phyloP scores from a whole-genome alignment of 1,140 invertebrate species.

The Aphidius ervi region DNA sequence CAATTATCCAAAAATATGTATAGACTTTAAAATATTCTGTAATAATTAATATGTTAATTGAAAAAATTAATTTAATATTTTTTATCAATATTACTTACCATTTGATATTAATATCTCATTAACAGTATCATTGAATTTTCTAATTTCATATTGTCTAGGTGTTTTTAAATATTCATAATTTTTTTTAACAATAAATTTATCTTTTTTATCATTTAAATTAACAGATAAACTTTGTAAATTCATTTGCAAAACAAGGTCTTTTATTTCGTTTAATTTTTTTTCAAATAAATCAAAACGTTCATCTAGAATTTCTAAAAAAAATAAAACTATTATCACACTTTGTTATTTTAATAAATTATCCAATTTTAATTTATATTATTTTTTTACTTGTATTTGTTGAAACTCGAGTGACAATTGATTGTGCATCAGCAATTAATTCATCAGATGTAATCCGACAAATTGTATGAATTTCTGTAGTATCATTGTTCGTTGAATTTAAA shows the following conservation, averaged over 20 bases:
- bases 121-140: conserved; percentile 30
- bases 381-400: conserved; percentile 49
- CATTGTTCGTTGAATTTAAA: conserved; percentile 26
- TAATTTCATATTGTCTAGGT: conserved; percentile 28
- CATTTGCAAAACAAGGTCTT: conserved; percentile 8
- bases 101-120: conserved; percentile 21
- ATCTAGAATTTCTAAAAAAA: conserved; percentile 31
- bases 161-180: conserved; percentile 14
- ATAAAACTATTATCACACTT: background rate
- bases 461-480: conserved; percentile 43
- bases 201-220: conserved; percentile 39
- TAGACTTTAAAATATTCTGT: conserved; percentile 34
- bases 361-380: conserved; percentile 27
- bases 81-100: conserved; percentile 23
- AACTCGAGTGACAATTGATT: conserved; percentile 48
- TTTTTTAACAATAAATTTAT: background rate
- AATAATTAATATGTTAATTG: background rate
- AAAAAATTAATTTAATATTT: background rate
- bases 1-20: conserved; percentile 50
- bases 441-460: conserved; percentile 49
- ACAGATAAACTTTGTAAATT: background rate
- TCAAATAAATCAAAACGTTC: conserved; percentile 28
- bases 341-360: background rate
- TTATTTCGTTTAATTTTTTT: conserved; percentile 24
- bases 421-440: conserved; percentile 49